These are phyloP conservation scores for Drosophila meridiana DNA, from an alignment of 2,888 invertebrate species.

Conservation along the genomic window DNA sequence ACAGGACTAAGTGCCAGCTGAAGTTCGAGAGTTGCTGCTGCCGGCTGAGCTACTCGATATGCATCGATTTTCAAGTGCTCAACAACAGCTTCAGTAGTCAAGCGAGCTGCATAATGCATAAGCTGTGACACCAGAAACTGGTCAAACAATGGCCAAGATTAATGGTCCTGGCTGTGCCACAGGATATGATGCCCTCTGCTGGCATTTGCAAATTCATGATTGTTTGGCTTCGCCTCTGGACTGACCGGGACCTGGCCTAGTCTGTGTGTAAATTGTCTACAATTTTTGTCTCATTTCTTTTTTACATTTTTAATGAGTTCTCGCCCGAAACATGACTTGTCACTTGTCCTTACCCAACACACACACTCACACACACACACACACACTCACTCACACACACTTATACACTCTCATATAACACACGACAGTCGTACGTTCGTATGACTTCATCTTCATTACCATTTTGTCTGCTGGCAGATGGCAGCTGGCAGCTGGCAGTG, in stretches of 20 bases:
- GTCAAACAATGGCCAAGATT: slow-evolving; percentile 72
- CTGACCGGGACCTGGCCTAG: neutral
- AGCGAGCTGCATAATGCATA: slow-evolving; percentile 72
- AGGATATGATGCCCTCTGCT: slow-evolving; percentile 43
- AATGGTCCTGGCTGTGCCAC: slow-evolving; percentile 52
- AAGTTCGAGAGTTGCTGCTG: neutral
- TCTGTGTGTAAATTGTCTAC: slow-evolving; percentile 51
- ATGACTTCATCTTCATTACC: slow-evolving; percentile 70
- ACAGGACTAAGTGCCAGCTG: slow-evolving; percentile 13
- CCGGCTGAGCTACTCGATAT: slow-evolving; percentile 65
- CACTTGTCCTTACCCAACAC: slow-evolving; percentile 15
- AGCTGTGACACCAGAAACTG: slow-evolving; percentile 64
- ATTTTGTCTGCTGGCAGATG: slow-evolving; percentile 41
- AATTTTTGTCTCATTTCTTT: slow-evolving; percentile 34
- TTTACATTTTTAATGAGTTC: slow-evolving; percentile 55
- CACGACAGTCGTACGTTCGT: slow-evolving; percentile 25
- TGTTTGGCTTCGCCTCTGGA: slow-evolving; percentile 20
- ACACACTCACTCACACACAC: neutral
- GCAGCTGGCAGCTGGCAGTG: slow-evolving; percentile 25
- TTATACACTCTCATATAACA: neutral
- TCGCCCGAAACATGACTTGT: slow-evolving; percentile 50
- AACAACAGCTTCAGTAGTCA: slow-evolving; percentile 36
- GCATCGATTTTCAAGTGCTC: slow-evolving; percentile 70
- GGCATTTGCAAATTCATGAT: slow-evolving; percentile 53
- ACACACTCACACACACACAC: slow-evolving; percentile 2